Evolutionary conservation across 2,797 vertebrate species (phyloP).

Genomic region (Poecilia picta): DNA sequence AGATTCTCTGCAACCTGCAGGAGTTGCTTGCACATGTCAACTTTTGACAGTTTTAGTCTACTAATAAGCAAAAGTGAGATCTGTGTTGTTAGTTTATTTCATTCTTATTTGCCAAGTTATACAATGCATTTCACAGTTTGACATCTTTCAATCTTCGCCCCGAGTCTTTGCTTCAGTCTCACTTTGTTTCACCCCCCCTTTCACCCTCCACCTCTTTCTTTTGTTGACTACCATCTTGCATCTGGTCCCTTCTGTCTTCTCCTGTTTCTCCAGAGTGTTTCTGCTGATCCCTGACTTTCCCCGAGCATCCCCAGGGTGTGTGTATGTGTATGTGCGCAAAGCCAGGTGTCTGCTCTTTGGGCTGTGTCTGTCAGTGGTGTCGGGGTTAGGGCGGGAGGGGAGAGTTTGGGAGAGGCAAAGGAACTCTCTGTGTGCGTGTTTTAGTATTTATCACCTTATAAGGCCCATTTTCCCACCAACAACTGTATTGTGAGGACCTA

Average conservation of each 20-base stretch:
- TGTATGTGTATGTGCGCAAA: constrained; percentile 56
- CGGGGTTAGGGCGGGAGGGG: constrained; percentile 58
- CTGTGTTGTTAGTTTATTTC: background rate
- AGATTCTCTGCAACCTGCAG: background rate
- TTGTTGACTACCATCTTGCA: constrained; percentile 86
- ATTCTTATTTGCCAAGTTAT: constrained; percentile 15
- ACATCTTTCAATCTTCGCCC: constrained; percentile 35
- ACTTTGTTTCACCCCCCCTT: constrained; percentile 47
- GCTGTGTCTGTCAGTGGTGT: constrained; percentile 88
- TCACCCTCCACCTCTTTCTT: constrained; percentile 29
- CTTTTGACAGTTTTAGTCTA: background rate
- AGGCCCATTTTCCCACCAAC: background rate
- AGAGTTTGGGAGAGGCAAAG: constrained; percentile 27
- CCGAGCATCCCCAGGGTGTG: constrained; percentile 75
- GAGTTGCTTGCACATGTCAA: background rate
- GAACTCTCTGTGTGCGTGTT: constrained; percentile 32
- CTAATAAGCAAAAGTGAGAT: accelerated
- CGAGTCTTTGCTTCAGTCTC: constrained; percentile 45
- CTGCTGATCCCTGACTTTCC: constrained; percentile 83
- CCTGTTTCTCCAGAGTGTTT: constrained; percentile 82
- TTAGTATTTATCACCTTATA: constrained; percentile 4
- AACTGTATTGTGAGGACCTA: background rate
- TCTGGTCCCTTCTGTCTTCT: constrained; percentile 83
- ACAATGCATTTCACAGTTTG: constrained; percentile 9
- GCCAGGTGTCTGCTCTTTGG: constrained; percentile 83